Base-by-base conservation (phyloP, 2,888 invertebrate genomes). In the Agonopterix alstromeriana region DNA sequence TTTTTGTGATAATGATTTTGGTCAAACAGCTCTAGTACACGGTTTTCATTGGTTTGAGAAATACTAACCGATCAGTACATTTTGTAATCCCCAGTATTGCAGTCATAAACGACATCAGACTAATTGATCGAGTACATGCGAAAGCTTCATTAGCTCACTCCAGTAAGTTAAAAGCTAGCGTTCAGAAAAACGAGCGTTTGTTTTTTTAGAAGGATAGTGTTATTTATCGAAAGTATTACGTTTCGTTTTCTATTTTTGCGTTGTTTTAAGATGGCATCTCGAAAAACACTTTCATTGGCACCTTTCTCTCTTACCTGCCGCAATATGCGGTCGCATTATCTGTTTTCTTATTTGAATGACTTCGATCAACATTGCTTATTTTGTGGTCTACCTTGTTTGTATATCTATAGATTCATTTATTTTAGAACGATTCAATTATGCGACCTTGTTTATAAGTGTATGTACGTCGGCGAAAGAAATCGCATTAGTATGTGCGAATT, bases 201-300 rank as follows among this genome's bases (percentile, higher is more conserved):
- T 27, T 27, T 27, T n/a, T 27, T 27, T 27, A 27, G 27, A 27
- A 27, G 27, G 27, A 27, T 7, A 27, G 5, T 27, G 3, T 7
- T 27, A 27, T 27, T 27, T 27, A 27, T 27, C 27, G 27, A 27
- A 27, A 27, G 27, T 27, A 27, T 27, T 27, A 27, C 27, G 27
- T 27, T 27, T 27, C 7, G 27, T 27, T 27, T 27, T 27, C 27
- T 27, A 27, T 27, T 27, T 27, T 27, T 27, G 7, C 27, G 27
- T 27, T 27, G 27, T 27, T 27, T 27, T 47, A 47, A 44, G 27
- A 38, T 12, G 50, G 38, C 50, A 50, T 43, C 46, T 51, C 40
- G 50, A 48, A 56, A 27, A 55, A 50, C 57, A 58, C 68, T 67
- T 67, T 67, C 64, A 55, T 65, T 63, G 62, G 52, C 61, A 60